phyloP scores from a whole-genome alignment of 92 coral and sea anemone species.

The Montipora capitata region DNA sequence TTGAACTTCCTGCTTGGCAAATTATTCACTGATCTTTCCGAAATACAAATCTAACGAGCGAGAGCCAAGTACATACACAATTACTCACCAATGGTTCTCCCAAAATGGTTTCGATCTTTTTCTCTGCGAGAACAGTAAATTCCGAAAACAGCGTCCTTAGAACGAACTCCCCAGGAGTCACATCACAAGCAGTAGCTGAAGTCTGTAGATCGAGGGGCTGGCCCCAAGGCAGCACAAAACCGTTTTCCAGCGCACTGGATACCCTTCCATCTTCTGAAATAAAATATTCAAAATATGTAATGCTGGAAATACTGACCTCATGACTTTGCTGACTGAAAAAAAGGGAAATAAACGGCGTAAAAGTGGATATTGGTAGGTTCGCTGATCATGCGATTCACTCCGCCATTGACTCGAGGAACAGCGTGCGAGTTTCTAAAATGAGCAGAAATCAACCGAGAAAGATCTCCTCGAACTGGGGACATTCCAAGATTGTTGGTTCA shows the following conservation, averaged over 20 bases:
- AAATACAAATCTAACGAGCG: not conserved
- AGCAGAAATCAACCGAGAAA: not conserved
- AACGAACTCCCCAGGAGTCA: slow-evolving; percentile 97
- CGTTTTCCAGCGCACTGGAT: slow-evolving; percentile 70
- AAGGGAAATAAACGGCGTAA: not conserved
- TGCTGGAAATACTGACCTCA: not conserved
- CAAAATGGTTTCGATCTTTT: slow-evolving; percentile 92
- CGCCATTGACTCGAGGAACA: not conserved
- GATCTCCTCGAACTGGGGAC: not conserved
- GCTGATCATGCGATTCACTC: not conserved
- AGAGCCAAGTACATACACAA: slow-evolving; percentile 2
- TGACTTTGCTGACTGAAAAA: not conserved
- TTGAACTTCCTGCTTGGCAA: not conserved
- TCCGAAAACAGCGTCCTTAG: slow-evolving; percentile 94
- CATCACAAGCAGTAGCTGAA: slow-evolving; percentile 62
- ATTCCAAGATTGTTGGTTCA: not conserved
- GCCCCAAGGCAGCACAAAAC: slow-evolving; percentile 89
- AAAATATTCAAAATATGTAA: not conserved
- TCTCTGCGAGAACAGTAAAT: slow-evolving; percentile 92
- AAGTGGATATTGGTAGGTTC: slow-evolving; percentile 12
- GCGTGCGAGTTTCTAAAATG: not conserved
- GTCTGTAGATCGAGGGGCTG: slow-evolving; percentile 79
- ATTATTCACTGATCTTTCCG: slow-evolving; percentile 3
- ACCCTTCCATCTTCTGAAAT: slow-evolving; percentile 72
- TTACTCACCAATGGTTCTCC: slow-evolving; percentile 95